A percentile compares a stretch with the other conserved stretches of the same genome.
phyloP scores from a whole-genome alignment of 2,113 vertebrate species.

The Mystacornis crossleyi region DNA sequence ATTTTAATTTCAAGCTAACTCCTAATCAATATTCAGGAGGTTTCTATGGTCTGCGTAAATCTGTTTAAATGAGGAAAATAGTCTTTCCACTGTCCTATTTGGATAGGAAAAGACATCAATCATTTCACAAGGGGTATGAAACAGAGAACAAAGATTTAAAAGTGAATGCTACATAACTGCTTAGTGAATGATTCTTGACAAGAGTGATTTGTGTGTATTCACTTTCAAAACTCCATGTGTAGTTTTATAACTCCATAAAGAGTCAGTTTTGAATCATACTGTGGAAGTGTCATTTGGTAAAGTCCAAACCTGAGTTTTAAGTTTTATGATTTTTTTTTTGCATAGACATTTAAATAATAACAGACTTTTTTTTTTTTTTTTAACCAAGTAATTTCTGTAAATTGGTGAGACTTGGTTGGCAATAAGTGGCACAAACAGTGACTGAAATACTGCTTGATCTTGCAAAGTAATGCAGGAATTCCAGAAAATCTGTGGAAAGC shows the following conservation, averaged over 20 bases:
- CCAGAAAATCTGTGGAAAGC: background rate
- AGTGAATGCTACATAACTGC: background rate
- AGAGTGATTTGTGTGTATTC: background rate
- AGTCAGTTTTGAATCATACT: background rate
- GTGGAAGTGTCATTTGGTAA: background rate
- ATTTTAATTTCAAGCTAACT: conserved; percentile 12
- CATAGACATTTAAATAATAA: background rate
- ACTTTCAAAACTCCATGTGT: background rate
- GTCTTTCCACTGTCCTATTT: conserved; percentile 20
- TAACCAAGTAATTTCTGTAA: background rate
- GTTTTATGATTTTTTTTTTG: background rate
- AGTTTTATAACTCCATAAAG: background rate
- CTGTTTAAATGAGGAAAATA: background rate
- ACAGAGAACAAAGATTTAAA: background rate
- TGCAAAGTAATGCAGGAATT: background rate
- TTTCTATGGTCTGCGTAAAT: background rate
- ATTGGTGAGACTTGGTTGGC: background rate
- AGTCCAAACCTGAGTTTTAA: background rate
- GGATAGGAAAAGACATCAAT: background rate
- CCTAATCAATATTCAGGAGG: background rate
- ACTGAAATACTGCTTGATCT: background rate
- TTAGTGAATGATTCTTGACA: background rate
- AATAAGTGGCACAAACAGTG: background rate
- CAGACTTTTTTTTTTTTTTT: background rate
- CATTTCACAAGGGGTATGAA: background rate